Evolutionary conservation across 64 coral and sea anemone species (phyloP).

Genomic region (Pocillopora verrucosa): DNA sequence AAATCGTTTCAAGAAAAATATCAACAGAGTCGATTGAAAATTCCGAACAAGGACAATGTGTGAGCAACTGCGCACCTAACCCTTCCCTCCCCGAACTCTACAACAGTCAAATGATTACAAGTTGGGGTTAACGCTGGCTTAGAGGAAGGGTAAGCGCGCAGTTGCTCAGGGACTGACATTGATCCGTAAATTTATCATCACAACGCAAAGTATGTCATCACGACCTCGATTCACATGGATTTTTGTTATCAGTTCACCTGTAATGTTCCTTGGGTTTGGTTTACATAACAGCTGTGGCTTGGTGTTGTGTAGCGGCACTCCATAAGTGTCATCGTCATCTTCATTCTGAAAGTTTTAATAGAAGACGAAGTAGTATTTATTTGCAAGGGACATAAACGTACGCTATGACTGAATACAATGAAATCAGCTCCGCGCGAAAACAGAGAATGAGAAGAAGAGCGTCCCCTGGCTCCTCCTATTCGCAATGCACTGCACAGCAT

Average conservation of each 20-base stretch:
- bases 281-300: slow-evolving; percentile 93
- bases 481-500: too few relatives aligned
- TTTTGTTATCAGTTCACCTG: slow-evolving; percentile 39
- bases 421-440: too few relatives aligned
- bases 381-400: too few relatives aligned
- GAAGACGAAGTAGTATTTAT: not conserved
- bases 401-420: too few relatives aligned
- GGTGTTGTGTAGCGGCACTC: slow-evolving; percentile 84
- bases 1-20: not conserved
- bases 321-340: slow-evolving; percentile 88
- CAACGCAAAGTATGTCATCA: not conserved
- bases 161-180: too few relatives aligned
- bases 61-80: too few relatives aligned
- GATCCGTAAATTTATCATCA: too few relatives aligned
- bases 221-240: not conserved
- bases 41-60: too few relatives aligned
- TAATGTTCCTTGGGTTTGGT: slow-evolving; percentile 95
- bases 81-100: too few relatives aligned
- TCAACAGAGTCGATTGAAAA: not conserved
- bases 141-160: not conserved
- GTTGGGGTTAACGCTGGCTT: not conserved
- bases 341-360: slow-evolving; percentile 41
- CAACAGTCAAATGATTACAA: too few relatives aligned
- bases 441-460: too few relatives aligned
- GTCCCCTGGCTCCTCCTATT: too few relatives aligned